Percentiles rank a stretch among this genome's conserved stretches.
Conservation (phyloP, 2,797 vertebrate species). For the Microcaecilia unicolor region DNA sequence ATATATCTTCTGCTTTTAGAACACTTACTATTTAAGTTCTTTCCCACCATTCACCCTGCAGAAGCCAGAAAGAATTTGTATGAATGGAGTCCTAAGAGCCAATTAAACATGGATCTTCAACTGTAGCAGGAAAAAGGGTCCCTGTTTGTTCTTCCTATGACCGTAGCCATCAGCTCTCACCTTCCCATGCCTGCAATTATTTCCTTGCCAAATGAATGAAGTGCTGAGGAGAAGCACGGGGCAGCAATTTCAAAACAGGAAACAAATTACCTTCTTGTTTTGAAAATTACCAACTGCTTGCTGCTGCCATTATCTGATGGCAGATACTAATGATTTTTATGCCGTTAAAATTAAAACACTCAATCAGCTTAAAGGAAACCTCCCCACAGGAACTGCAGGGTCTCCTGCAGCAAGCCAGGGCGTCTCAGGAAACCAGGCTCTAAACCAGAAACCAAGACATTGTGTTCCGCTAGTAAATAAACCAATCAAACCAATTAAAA, state of each 20-base stretch:
- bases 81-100: too few relatives aligned
- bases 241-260: slow-evolving; percentile 16
- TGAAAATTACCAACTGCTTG: slow-evolving; percentile 16
- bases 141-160: slow-evolving; percentile 6
- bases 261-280: slow-evolving; percentile 20
- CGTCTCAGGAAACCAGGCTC: slow-evolving; percentile 1
- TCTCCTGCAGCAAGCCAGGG: background rate
- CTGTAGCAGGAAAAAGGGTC: slow-evolving; percentile 18
- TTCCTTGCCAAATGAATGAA: slow-evolving; percentile 14
- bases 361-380: slow-evolving; percentile 13
- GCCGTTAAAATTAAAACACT: slow-evolving; percentile 24
- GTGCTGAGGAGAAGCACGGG: slow-evolving; percentile 5
- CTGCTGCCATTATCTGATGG: slow-evolving; percentile 5
- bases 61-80: too few relatives aligned
- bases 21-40: too few relatives aligned
- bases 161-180: slow-evolving; percentile 18
- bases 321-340: slow-evolving; percentile 22
- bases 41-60: too few relatives aligned
- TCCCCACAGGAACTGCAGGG: slow-evolving; percentile 42
- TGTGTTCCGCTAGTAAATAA: background rate
- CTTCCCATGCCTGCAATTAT: slow-evolving; percentile 30
- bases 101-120: slow-evolving; percentile 22
- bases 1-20: too few relatives aligned
- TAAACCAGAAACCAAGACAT: background rate
- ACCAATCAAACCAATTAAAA: slow-evolving; percentile 24